Percentiles rank a stretch among this genome's conserved stretches.
Evolutionary conservation across 2,113 vertebrate species (phyloP).

Genomic region (Tautogolabrus adspersus): DNA sequence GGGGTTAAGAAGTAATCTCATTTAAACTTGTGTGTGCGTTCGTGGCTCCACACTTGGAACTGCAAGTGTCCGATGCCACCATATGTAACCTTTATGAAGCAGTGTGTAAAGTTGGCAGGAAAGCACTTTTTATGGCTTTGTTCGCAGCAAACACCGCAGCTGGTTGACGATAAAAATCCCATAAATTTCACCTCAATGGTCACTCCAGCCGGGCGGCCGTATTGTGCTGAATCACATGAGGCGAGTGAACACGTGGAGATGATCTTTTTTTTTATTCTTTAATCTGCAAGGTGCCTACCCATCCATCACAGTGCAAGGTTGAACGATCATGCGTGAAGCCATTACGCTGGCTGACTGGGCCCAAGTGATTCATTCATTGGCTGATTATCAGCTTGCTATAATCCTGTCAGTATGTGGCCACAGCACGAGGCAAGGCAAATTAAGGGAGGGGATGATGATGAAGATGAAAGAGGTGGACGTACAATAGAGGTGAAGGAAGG

Average conservation of each 20-base stretch:
- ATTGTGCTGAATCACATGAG: slow-evolving; percentile 31
- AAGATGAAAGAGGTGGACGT: slow-evolving; percentile 36
- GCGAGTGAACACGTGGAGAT: slow-evolving; percentile 28
- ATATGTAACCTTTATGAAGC: slow-evolving; percentile 18
- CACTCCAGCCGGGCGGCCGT: neutral
- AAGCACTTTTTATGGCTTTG: slow-evolving; percentile 8
- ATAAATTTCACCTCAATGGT: slow-evolving; percentile 39
- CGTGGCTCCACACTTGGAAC: neutral
- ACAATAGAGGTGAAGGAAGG: neutral
- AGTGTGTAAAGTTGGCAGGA: slow-evolving; percentile 28
- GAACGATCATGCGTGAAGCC: slow-evolving; percentile 31
- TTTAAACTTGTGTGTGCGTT: slow-evolving; percentile 36
- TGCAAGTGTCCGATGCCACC: neutral
- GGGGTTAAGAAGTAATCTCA: slow-evolving; percentile 51
- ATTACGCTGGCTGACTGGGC: slow-evolving; percentile 24
- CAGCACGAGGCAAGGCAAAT: slow-evolving; percentile 15
- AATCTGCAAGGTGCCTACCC: slow-evolving; percentile 10
- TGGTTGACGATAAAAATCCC: slow-evolving; percentile 28
- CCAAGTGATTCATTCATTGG: slow-evolving; percentile 55
- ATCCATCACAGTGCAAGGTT: slow-evolving; percentile 47
- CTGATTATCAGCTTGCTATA: slow-evolving; percentile 51
- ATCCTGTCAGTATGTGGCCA: slow-evolving; percentile 41
- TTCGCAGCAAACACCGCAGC: slow-evolving; percentile 28
- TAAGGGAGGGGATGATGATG: slow-evolving; percentile 12
- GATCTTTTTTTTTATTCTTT: neutral